Evolutionary conservation across 2,113 vertebrate species (phyloP), one percentile per base, ranked within the genome.

Genomic region (Thalassoma bifasciatum): DNA sequence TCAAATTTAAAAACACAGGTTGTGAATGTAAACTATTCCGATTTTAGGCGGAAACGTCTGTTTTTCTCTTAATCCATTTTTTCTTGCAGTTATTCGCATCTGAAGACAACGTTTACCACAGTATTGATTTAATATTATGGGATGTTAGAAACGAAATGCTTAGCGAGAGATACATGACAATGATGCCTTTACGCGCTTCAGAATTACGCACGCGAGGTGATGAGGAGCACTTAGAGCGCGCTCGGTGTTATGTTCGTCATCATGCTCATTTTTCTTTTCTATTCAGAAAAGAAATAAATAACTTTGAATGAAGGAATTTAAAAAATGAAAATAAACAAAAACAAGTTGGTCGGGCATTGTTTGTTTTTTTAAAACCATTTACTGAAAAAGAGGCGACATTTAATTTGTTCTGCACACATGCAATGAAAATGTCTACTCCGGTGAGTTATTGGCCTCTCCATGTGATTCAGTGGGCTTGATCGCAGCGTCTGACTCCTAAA

Each of bases 401-500:
- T 10, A 8, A 7, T 38, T 8, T 38, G 38, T 13, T 11, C 19
- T 13, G 16, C 36, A 11, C 21, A 60, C 24, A 53, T 26, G 42
- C 58, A 10, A 44, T 57, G 8, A 58, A 64, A 61, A 64, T 40
- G 51, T 65, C 14, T 34, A 8, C 34, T 56, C 34, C 46, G 38
- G 57, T 68, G 81, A 85, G 22, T 78, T 83, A 60, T 67, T 12
- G 54, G 52, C 72, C 76, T 84, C 79, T 88, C 40, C 67, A 72
- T 68, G 82, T 91, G 80, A 86, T 85, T 86, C 63, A 86, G 68
- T 78, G 37, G 40, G 69, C 75, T 50, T 57, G 30, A 62, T 38
- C n/a, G 40, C 70, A 11, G 77, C 68, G 70, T 68, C 77, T 85
- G 82, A 75, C 82, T 90, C 72, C 72, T 85, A 73, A 88, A 83